Evolutionary conservation across 2,797 vertebrate species (phyloP), one percentile per base, ranked within the genome.

Genomic region (Apogon hyalosoma): DNA sequence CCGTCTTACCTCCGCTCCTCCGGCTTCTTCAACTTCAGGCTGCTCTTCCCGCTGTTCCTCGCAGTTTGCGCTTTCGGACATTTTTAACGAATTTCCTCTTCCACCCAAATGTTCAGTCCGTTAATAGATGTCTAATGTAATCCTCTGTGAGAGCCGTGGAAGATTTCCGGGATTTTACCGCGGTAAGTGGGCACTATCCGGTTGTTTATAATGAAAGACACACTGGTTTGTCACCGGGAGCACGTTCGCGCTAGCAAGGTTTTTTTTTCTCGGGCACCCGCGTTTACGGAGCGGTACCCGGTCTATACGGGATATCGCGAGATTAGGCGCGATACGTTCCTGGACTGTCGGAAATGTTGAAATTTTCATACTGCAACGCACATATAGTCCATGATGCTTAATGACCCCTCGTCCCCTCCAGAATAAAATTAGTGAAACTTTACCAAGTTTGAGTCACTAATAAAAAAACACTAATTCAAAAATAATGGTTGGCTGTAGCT

Each of bases 1-100:
- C 7, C 65, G 18, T 75, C 85, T 91, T 83, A 94, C 94, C 93
- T 94, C 92, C 1, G 66, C 85, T 81, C 79, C 88, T 48, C 63
- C 88, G 63, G 85, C 85, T 82, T 88, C 89, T 79, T 91, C 84
- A 77, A 89, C 51, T 92, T 92, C 91, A 53, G 77, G 59, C 75
- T 64, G 84, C 71, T 93, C 93, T 90, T 92, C 91, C 91, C 90
- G 91, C 89, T 84, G 92, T 50, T 92, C 92, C 73, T 69, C 84
- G 89, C 86, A 86, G 87, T 60, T 90, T 69, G 73, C 85, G 61
- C 69, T 88, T 75, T 93, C 91, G 39, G 93, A 94, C 94, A 95
- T 95, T 82, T 67, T 86, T 47, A 4, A 18, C 45, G 10, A 63
- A 61, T 78, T 77, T 19, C 67, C 62, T 19, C 41, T 42, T 66